phyloP scores from a whole-genome alignment of 2,888 invertebrate genomes.

The Parnassius glacialis region DNA sequence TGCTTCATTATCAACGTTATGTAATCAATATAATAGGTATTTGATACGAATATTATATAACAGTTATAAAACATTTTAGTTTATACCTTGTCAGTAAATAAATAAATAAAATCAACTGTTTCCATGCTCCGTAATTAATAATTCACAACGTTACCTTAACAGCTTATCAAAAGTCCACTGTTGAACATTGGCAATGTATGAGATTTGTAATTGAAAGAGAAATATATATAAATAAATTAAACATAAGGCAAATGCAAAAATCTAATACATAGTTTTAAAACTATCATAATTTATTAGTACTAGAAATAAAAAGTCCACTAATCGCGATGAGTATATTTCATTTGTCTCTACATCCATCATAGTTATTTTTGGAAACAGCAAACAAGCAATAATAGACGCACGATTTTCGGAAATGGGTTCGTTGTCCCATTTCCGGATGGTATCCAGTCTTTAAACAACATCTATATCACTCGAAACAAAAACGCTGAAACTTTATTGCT shows the following conservation, averaged over 20 bases:
- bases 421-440: constrained; percentile 2
- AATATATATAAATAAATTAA: background rate
- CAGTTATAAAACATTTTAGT: no score
- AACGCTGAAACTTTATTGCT: background rate
- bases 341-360: constrained; percentile 2
- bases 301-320: constrained; percentile 1
- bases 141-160: no score
- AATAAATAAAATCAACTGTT: no score
- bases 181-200: no score
- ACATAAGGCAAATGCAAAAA: background rate
- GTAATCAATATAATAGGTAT: no score
- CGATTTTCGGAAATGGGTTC: constrained; percentile 7
- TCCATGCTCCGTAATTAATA: no score
- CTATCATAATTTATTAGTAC: no score
- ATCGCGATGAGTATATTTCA: constrained; percentile 1
- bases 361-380: constrained; percentile 7
- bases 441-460: background rate
- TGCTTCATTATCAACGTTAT: no score
- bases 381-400: background rate
- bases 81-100: no score
- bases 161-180: no score
- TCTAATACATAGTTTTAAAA: background rate
- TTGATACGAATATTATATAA: no score
- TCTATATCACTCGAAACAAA: background rate
- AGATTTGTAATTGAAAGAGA: no score